Base-by-base conservation (phyloP, 2,888 invertebrate genomes). In the Alviniconcha strummeri region DNA sequence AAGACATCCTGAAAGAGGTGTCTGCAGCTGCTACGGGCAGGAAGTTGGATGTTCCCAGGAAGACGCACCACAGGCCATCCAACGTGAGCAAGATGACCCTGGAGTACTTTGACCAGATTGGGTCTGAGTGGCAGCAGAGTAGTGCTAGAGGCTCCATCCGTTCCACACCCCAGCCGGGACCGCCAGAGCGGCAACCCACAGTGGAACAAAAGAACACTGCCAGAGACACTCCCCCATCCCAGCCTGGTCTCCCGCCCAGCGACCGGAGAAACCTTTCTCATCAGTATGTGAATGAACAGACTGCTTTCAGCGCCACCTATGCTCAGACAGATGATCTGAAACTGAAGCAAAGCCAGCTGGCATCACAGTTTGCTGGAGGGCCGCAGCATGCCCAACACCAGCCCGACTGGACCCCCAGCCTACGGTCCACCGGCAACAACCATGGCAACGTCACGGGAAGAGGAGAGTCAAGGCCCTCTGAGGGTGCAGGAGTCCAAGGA, bases 21-120 rank as follows among this genome's bases (percentile, higher is more conserved):
- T 85, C 88, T 13, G 82, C 85, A 64, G 86, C 87, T 13, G 81
- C 80, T 60, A 86, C 89, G 71, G 85, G 88, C 11, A 86, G 87
- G 36, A 88, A 87, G 78, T 76, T 84, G 19, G 86, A 87, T 15
- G 83, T 84, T 0, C 88, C 88, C 11, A 74, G 81, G 15, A 83
- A 85, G 4, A 88, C 87, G 76, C 80, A 83, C 36, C 84, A 84
- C 64, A 86, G 86, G 13, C 88, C 89, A 52, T 90, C 89, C 6
- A 36, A 85, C 36, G 88, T 88, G 52, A 85, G 88, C 78, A 88
- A 88, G 84, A 88, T 90, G 89, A 90, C 91, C 1, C 82, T 90
- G 54, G 88, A 91, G 75, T 91, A 91, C 82, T 85, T 91, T 15
- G 88, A 90, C 75, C 88, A 88, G 77, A 86, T 91, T 55, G 91